Base-by-base conservation (phyloP, 2,113 vertebrate species). In the Martes martes region DNA sequence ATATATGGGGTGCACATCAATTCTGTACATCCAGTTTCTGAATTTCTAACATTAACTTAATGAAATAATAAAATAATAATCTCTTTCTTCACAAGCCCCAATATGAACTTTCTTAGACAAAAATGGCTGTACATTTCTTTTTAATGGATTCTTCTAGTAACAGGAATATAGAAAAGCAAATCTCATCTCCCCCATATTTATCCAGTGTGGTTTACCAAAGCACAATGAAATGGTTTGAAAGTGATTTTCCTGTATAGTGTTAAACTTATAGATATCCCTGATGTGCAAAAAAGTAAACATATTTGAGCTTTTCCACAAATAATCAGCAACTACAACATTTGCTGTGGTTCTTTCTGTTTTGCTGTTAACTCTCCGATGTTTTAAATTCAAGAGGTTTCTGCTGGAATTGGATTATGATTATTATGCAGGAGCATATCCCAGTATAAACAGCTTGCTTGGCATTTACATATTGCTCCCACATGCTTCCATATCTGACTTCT, bases 361-460 rank as follows among this genome's bases (percentile, higher is more conserved):
- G 93, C 71, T 96, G 28, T 78, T 78, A 95, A 69, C 71, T 50
- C 31, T 84, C 79, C 2, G 13, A 0, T 13, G 36, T 39, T 97
- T 94, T 93, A 96, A 86, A 98, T 97, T 95, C 93, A 18, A 95
- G 98, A 90, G 91, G 59, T 95, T 94, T 94, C 92, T 94, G 65
- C 95, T 97, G 36, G 94, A 59, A 71, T 91, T 94, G 83, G 84
- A 95, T 92, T 94, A 88, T 97, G 95, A 91, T 96, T 96, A 96
- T 95, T 97, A 98, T 98, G 96, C 98, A 96, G 94, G 95, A 98
- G 80, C 42, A 74, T 90, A 96, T 86, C 90, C 96, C 84, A 84
- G 87, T 42, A 76, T 96, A 97, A 98, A 96, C 96, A 96, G 97
- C 96, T 94, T 95, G 80, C 87, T 73, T 96, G 96, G 83, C 93